Conservation (phyloP, 1,140 invertebrate genomes). For the Goniozus legneri region DNA sequence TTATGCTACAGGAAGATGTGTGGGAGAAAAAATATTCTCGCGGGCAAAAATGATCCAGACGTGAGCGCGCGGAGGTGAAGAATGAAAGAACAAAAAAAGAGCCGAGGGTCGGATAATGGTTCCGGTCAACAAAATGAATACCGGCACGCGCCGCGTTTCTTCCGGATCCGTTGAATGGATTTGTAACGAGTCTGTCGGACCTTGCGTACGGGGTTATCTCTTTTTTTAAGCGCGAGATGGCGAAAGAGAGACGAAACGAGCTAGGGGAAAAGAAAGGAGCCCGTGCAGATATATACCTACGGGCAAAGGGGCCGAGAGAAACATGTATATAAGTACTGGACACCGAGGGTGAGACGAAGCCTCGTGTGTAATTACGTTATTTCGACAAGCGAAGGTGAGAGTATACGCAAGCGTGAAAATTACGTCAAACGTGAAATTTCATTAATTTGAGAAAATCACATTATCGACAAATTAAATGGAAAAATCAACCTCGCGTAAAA, state of each 20-base stretch:
- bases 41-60: no score
- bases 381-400: no score
- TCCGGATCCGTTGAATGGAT: constrained; percentile 51
- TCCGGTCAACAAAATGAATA: constrained; percentile 51
- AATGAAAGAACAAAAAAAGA: constrained; percentile 3
- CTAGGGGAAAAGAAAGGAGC: constrained; percentile 18
- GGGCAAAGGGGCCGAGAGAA: constrained; percentile 22
- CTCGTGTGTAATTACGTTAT: constrained; percentile 54
- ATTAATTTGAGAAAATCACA: no score
- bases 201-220: constrained; percentile 13
- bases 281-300: no score
- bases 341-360: constrained; percentile 30
- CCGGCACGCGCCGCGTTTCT: constrained; percentile 49
- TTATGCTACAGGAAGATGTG: no score
- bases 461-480: no score
- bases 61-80: no score
- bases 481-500: no score
- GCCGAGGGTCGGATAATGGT: constrained; percentile 36
- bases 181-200: constrained; percentile 51
- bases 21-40: no score
- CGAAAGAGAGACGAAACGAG: background rate
- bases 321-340: constrained; percentile 27
- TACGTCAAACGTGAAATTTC: no score
- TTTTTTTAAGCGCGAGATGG: constrained; percentile 1
- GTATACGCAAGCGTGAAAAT: no score